Conservation (phyloP, 2,888 invertebrate species). For the Erebia aethiops region DNA sequence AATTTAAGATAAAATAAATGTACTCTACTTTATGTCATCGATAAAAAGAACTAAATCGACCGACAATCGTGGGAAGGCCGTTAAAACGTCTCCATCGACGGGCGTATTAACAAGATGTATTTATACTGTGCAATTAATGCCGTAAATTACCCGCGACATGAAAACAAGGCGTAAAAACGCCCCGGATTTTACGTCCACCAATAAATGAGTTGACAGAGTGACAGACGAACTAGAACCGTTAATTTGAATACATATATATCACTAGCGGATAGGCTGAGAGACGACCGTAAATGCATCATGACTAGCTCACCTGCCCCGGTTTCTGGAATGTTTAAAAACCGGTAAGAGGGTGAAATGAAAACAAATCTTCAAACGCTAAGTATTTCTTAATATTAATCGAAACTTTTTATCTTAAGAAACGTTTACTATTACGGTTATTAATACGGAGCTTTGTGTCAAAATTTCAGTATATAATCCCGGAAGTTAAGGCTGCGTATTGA, state of each 20-base stretch:
- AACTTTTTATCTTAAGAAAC: too few relatives aligned
- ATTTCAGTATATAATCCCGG: too few relatives aligned
- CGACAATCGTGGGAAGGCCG: constrained; percentile 15
- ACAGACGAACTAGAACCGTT: constrained; percentile 5
- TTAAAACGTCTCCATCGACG: constrained; percentile 23
- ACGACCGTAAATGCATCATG: not conserved
- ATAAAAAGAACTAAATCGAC: constrained; percentile 10
- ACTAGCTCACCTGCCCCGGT: too few relatives aligned
- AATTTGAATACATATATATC: constrained; percentile 15
- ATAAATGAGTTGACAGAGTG: constrained; percentile 23
- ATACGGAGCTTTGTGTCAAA: too few relatives aligned
- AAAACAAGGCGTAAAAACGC: constrained; percentile 18
- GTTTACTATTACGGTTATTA: too few relatives aligned
- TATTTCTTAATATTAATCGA: too few relatives aligned
- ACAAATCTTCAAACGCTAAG: too few relatives aligned
- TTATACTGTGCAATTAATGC: constrained; percentile 19
- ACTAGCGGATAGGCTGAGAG: constrained; percentile 4
- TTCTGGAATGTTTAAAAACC: too few relatives aligned
- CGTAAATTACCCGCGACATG: constrained; percentile 18
- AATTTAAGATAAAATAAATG: constrained; percentile 3
- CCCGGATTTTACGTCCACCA: constrained; percentile 18
- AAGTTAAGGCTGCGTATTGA: too few relatives aligned
- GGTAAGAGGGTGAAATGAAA: too few relatives aligned
- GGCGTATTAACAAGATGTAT: constrained; percentile 20
- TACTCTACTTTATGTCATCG: not conserved